These are phyloP conservation scores for Xiphophorus couchianus DNA, from an alignment of 2,113 vertebrate genomes.

Conservation along the genomic window DNA sequence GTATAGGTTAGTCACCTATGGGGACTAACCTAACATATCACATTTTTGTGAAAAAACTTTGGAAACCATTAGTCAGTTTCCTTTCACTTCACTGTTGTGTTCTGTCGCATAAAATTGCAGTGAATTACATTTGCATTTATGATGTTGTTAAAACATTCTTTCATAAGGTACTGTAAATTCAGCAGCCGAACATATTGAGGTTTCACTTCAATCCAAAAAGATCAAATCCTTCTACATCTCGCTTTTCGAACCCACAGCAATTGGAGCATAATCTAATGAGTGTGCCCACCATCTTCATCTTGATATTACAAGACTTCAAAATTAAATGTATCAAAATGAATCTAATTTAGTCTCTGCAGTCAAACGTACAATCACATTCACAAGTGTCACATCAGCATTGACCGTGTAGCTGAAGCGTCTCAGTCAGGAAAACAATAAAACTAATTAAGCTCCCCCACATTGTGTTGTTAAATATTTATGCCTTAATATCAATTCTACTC, in stretches of 20 bases:
- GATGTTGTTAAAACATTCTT: not conserved
- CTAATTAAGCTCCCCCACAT: constrained; percentile 41
- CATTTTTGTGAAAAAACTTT: too few species aligned
- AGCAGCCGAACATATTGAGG: not conserved
- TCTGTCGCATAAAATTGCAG: not conserved
- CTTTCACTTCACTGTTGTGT: too few species aligned
- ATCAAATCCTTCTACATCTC: not conserved
- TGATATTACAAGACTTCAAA: constrained; percentile 18
- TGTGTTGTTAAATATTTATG: constrained; percentile 50
- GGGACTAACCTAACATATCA: too few species aligned
- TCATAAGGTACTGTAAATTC: not conserved
- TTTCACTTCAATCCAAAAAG: not conserved
- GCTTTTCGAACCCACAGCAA: not conserved
- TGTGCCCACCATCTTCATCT: not conserved
- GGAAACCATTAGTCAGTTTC: too few species aligned
- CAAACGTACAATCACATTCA: not conserved
- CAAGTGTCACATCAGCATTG: not conserved
- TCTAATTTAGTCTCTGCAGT: not conserved
- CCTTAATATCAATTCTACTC: constrained; percentile 25
- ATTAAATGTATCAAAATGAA: constrained; percentile 20
- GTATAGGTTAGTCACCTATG: too few species aligned
- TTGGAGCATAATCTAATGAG: not conserved
- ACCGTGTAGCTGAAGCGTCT: constrained; percentile 14
- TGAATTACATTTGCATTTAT: not conserved
- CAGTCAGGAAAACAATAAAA: constrained; percentile 38